Conservation (phyloP, 2,797 vertebrate genomes). For the Chloroceryle inda region DNA sequence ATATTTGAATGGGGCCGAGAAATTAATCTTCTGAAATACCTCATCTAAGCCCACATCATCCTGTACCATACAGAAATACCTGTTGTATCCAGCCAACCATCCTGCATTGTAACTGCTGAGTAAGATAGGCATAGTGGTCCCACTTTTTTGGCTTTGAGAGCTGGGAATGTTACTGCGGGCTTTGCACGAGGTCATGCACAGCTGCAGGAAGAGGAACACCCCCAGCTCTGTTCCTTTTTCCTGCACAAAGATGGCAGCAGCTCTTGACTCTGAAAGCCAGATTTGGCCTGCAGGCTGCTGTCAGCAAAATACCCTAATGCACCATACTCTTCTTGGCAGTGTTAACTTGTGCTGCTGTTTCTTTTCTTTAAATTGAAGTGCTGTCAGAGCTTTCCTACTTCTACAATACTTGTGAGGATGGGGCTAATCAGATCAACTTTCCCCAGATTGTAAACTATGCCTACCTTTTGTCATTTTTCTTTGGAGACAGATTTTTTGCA, state of each 20-base stretch:
- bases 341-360: background rate
- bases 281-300: background rate
- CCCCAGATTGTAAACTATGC: background rate
- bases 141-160: background rate
- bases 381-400: background rate
- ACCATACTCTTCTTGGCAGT: background rate
- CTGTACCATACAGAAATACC: background rate
- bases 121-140: background rate
- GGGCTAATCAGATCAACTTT: slow-evolving; percentile 19
- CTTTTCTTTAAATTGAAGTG: slow-evolving; percentile 34
- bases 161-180: background rate
- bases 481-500: background rate
- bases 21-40: background rate
- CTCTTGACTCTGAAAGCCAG: background rate
- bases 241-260: background rate
- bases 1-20: background rate
- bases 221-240: background rate
- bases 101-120: background rate
- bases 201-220: background rate
- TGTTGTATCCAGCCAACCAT: background rate
- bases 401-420: background rate
- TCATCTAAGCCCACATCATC: background rate
- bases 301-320: background rate
- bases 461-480: slow-evolving; percentile 34
- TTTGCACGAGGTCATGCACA: accelerated